Percentiles rank a stretch among this genome's conserved stretches.
These are phyloP conservation scores for Tetragnatha versicolor DNA, from an alignment of 1,140 invertebrate genomes.

Conservation along the genomic window DNA sequence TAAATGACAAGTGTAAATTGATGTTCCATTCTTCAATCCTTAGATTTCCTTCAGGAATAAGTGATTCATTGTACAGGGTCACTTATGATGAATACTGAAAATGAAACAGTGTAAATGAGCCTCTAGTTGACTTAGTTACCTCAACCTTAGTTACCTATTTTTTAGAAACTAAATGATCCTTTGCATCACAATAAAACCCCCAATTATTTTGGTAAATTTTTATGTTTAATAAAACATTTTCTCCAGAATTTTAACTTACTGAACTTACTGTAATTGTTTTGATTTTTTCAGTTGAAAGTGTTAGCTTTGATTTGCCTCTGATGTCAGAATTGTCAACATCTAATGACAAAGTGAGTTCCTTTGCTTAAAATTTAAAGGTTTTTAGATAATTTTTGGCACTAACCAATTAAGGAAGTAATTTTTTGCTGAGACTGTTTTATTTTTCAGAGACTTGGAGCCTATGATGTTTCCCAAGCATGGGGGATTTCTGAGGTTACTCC, in stretches of 20 bases:
- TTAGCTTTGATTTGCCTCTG: conserved; percentile 63
- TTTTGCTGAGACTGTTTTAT: background rate
- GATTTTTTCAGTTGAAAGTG: conserved; percentile 62
- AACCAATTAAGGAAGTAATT: background rate
- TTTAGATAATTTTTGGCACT: background rate
- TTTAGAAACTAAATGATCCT: background rate
- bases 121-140: no score
- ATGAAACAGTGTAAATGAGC: no score
- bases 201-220: background rate
- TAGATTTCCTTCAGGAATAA: no score
- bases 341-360: conserved; percentile 56
- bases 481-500: conserved; percentile 58
- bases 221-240: conserved; percentile 15
- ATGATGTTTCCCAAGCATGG: conserved; percentile 61
- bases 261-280: no score
- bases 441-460: conserved; percentile 56
- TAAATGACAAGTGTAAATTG: no score
- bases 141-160: no score
- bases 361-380: background rate
- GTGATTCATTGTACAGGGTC: no score
- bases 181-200: background rate
- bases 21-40: no score
- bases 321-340: conserved; percentile 61
- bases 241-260: no score
- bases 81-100: no score